These are phyloP conservation scores for Oryzias dopingdopingensis DNA, from an alignment of 2,797 vertebrate species.

Conservation along the genomic window DNA sequence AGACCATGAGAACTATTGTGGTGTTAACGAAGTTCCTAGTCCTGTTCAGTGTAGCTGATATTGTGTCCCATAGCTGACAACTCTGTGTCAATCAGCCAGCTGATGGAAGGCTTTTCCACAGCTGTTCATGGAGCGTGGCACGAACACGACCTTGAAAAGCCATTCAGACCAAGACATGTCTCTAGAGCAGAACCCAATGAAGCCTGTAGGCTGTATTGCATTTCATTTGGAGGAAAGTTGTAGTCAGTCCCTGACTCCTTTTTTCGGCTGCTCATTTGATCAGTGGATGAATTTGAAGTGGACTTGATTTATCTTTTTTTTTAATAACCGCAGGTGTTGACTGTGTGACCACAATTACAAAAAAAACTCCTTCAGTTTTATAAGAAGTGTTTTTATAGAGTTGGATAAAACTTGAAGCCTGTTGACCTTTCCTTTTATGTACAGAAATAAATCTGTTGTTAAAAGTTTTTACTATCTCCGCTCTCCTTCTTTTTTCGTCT, in stretches of 20 bases:
- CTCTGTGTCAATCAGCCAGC: slow-evolving; percentile 53
- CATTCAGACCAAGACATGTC: slow-evolving; percentile 17
- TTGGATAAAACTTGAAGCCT: no score
- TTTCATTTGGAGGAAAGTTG: slow-evolving; percentile 18
- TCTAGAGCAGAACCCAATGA: slow-evolving; percentile 12
- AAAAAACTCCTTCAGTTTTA: no score
- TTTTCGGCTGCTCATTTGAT: not conserved
- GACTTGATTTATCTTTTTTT: slow-evolving; percentile 9
- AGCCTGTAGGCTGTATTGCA: not conserved
- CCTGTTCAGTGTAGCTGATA: slow-evolving; percentile 39
- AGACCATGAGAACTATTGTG: slow-evolving; percentile 58
- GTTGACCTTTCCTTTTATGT: no score
- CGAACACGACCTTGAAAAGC: slow-evolving; percentile 42
- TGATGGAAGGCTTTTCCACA: slow-evolving; percentile 42
- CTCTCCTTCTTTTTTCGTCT: no score
- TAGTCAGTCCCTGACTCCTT: not conserved
- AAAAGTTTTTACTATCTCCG: no score
- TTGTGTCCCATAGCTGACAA: slow-evolving; percentile 53
- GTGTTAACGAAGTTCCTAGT: slow-evolving; percentile 62
- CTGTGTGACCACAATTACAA: slow-evolving; percentile 66
- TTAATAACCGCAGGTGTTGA: slow-evolving; percentile 16
- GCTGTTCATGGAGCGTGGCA: slow-evolving; percentile 48
- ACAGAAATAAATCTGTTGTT: no score
- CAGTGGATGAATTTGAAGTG: slow-evolving; percentile 8
- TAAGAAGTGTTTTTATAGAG: no score